phyloP scores from a whole-genome alignment of 2,797 vertebrate species.

The Meriones psammophilus region DNA sequence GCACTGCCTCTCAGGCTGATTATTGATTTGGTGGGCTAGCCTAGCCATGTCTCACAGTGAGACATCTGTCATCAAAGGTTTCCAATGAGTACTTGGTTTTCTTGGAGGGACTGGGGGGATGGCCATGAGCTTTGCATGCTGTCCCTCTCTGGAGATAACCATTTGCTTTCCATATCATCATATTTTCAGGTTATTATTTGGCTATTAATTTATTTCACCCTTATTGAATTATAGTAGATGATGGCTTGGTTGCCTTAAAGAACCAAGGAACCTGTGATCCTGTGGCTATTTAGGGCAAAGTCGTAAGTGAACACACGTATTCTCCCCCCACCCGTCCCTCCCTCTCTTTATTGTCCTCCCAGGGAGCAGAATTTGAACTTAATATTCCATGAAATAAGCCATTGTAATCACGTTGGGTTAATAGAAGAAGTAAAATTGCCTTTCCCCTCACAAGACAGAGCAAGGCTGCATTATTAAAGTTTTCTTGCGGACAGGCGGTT shows the following conservation, averaged over 20 bases:
- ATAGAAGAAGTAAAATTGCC: constrained; percentile 98
- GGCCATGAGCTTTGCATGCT: constrained; percentile 72
- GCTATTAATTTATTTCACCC: constrained; percentile 89
- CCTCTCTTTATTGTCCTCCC: constrained; percentile 92
- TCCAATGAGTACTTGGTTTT: constrained; percentile 65
- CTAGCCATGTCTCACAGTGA: constrained; percentile 72
- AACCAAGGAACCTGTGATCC: constrained; percentile 86
- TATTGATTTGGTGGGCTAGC: constrained; percentile 64
- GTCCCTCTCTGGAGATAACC: constrained; percentile 85
- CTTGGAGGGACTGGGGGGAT: constrained; percentile 4
- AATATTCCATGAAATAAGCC: constrained; percentile 99
- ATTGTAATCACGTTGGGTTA: constrained; percentile 98
- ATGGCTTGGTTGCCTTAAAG: constrained; percentile 87
- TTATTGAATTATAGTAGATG: constrained; percentile 88
- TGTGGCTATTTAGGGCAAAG: constrained; percentile 91
- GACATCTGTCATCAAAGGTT: constrained; percentile 63
- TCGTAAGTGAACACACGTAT: constrained; percentile 81
- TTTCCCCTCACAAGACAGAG: constrained; percentile 93
- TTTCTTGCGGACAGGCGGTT: constrained; percentile 93
- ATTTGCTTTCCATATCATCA: constrained; percentile 82
- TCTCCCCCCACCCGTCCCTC: neutral
- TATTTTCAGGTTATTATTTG: constrained; percentile 87
- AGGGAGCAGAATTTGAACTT: constrained; percentile 97
- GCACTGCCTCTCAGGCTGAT: constrained; percentile 67
- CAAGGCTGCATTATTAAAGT: constrained; percentile 92